Evolutionary conservation across 2,113 vertebrate species (phyloP).

Genomic region (Poicephalus meyeri): DNA sequence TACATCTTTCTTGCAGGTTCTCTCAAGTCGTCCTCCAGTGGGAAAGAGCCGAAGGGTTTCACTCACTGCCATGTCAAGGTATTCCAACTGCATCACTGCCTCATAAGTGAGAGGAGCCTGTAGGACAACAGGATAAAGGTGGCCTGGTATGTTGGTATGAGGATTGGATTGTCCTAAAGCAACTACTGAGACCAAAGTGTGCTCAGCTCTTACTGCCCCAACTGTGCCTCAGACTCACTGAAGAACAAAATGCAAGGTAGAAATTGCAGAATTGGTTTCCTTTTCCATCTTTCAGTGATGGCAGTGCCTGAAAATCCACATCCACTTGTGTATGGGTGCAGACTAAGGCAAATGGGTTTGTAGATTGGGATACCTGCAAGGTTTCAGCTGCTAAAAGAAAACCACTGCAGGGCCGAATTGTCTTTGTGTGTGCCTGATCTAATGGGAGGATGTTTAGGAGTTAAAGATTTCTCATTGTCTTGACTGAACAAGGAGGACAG

Average conservation of each 20-base stretch:
- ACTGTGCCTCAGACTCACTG: rapidly evolving
- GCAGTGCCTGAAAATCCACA: not conserved
- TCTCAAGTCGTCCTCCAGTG: slow-evolving; percentile 74
- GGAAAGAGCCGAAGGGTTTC: slow-evolving; percentile 81
- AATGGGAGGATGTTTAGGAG: not conserved
- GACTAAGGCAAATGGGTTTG: not conserved
- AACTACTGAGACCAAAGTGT: not conserved
- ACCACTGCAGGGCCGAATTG: not conserved
- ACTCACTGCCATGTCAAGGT: slow-evolving; percentile 77
- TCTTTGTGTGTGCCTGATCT: not conserved
- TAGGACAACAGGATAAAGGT: not conserved
- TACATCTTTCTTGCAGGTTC: slow-evolving; percentile 77
- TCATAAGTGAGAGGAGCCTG: slow-evolving; percentile 73
- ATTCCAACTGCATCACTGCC: slow-evolving; percentile 78
- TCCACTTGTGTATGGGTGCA: not conserved
- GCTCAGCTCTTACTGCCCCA: not conserved
- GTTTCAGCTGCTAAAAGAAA: not conserved
- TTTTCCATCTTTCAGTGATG: not conserved
- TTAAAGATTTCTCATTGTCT: not conserved
- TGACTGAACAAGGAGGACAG: not conserved
- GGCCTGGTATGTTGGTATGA: not conserved
- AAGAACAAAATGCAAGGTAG: not conserved
- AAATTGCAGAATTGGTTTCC: not conserved
- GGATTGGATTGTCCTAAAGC: not conserved
- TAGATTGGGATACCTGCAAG: not conserved